Percentiles rank a stretch among this genome's conserved stretches.
These are phyloP conservation scores for Archaeoteleia sp. DNA, from an alignment of 2,888 invertebrate species.

Conservation along the genomic window DNA sequence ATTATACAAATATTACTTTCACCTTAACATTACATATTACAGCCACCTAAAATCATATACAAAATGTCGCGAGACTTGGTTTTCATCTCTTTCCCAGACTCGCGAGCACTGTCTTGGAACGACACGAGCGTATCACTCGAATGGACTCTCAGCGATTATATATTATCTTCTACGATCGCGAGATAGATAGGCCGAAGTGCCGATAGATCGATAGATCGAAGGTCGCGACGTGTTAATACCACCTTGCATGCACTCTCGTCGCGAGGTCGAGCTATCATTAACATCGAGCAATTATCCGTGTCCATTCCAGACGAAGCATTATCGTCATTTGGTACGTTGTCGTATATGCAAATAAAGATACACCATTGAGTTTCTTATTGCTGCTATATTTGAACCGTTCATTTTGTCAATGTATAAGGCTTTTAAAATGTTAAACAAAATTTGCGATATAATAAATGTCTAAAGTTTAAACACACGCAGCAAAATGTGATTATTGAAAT, in stretches of 20 bases:
- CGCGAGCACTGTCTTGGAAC: background rate
- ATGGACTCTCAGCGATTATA: conserved; percentile 23
- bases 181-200: conserved; percentile 33
- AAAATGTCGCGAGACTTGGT: too few relatives aligned
- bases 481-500: too few relatives aligned
- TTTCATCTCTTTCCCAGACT: too few relatives aligned
- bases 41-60: too few relatives aligned
- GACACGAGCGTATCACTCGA: conserved; percentile 34
- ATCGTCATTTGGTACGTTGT: conserved; percentile 46
- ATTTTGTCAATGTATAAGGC: conserved; percentile 9
- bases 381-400: conserved; percentile 7
- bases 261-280: conserved; percentile 59
- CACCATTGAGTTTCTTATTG: conserved; percentile 22
- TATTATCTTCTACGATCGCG: conserved; percentile 36
- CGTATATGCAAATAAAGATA: conserved; percentile 40
- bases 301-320: conserved; percentile 56
- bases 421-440: too few relatives aligned
- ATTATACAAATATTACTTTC: too few relatives aligned
- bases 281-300: conserved; percentile 62
- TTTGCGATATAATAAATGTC: too few relatives aligned
- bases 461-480: too few relatives aligned
- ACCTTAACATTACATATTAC: too few relatives aligned
- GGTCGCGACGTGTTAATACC: conserved; percentile 56
- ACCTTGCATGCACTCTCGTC: conserved; percentile 51
- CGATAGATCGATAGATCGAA: conserved; percentile 56